A percentile compares a stretch with the other conserved stretches of the same genome.
Evolutionary conservation across 2,797 vertebrate species (phyloP).

Genomic region (Rachycentron canadum): DNA sequence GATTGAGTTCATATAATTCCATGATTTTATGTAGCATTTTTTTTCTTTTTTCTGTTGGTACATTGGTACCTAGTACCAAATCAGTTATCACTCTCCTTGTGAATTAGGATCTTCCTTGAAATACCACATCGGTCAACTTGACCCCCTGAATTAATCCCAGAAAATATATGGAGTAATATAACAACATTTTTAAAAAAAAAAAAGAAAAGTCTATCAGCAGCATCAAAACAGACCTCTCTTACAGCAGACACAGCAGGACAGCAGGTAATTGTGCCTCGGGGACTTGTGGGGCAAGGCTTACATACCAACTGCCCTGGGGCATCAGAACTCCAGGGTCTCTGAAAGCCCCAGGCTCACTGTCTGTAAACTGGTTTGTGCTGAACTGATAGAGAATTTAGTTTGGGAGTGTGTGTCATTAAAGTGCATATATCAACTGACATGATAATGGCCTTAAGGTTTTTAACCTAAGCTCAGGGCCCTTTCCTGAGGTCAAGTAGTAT

Average conservation of each 20-base stretch:
- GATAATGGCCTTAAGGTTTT: not conserved
- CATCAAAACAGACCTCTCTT: not conserved
- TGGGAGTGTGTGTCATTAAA: not conserved
- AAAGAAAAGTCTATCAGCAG: not conserved
- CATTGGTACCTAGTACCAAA: no score
- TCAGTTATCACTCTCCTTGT: no score
- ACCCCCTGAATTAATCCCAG: not conserved
- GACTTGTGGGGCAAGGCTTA: not conserved
- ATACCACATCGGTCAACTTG: no score
- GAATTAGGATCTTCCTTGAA: no score
- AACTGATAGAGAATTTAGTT: not conserved
- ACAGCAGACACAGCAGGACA: not conserved
- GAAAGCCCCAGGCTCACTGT: not conserved
- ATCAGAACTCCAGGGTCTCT: not conserved
- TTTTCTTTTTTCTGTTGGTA: no score
- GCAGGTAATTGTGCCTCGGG: not conserved
- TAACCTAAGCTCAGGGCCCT: not conserved
- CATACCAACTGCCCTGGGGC: not conserved
- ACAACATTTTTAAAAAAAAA: no score
- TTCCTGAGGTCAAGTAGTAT: no score
- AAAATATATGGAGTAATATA: not conserved
- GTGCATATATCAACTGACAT: not conserved
- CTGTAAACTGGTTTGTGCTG: not conserved
- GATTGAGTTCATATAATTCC: no score
- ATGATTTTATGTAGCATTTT: no score